Evolutionary conservation across 1,140 invertebrate genomes (phyloP).

Genomic region (Solen grandis): DNA sequence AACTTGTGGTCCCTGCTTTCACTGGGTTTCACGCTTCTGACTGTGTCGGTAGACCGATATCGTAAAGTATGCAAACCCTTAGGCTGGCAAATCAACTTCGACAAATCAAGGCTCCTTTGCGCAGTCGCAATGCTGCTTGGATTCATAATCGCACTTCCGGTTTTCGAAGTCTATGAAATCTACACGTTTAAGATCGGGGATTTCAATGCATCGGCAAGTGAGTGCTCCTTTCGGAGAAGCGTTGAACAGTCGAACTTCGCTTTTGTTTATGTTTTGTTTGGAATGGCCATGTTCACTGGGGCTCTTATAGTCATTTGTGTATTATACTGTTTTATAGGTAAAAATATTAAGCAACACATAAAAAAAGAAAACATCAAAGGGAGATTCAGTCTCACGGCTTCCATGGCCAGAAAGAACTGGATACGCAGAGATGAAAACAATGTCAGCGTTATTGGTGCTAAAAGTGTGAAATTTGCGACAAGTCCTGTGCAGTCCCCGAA

Average conservation of each 20-base stretch:
- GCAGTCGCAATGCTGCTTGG: neutral
- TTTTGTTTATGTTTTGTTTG: slow-evolving; percentile 24
- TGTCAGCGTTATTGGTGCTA: neutral
- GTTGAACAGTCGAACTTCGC: neutral
- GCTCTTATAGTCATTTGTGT: slow-evolving; percentile 31
- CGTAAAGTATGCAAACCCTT: slow-evolving; percentile 46
- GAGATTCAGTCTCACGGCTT: slow-evolving; percentile 40
- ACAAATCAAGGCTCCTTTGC: slow-evolving; percentile 29
- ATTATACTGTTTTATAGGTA: slow-evolving; percentile 46
- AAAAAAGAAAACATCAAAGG: slow-evolving; percentile 34
- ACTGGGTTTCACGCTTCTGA: slow-evolving; percentile 18
- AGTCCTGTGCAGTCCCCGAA: neutral
- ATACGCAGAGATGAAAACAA: neutral
- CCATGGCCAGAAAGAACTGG: slow-evolving; percentile 37
- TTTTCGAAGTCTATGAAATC: slow-evolving; percentile 22
- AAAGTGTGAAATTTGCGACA: neutral
- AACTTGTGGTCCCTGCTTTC: slow-evolving; percentile 34
- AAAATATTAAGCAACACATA: slow-evolving; percentile 33
- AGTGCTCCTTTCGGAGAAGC: slow-evolving; percentile 39
- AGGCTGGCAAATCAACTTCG: slow-evolving; percentile 51
- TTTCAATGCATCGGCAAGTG: slow-evolving; percentile 2
- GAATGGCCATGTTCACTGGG: slow-evolving; percentile 27
- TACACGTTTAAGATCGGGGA: slow-evolving; percentile 4
- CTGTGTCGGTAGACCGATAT: slow-evolving; percentile 36
- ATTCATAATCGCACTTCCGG: slow-evolving; percentile 17